Conservation (phyloP, 2,888 invertebrate genomes). For the Stomorhina lunata region DNA sequence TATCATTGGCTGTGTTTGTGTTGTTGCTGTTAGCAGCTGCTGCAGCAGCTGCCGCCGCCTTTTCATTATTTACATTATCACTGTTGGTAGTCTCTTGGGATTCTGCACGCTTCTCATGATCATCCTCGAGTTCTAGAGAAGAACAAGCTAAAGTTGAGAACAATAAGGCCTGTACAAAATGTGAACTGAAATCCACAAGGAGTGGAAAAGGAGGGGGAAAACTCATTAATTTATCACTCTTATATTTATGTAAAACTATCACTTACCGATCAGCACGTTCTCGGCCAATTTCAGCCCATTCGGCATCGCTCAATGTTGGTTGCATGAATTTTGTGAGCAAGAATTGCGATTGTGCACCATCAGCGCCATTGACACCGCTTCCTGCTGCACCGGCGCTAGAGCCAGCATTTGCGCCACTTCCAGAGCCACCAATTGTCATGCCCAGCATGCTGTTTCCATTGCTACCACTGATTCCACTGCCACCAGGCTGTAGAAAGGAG, state of each 20-base stretch:
- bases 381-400: constrained; percentile 68
- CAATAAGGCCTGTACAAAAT: constrained; percentile 86
- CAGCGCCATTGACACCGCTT: constrained; percentile 66
- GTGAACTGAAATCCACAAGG: constrained; percentile 78
- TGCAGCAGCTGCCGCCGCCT: constrained; percentile 65
- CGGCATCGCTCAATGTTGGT: constrained; percentile 81
- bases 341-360: constrained; percentile 75
- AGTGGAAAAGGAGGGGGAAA: too few relatives aligned
- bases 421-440: constrained; percentile 72
- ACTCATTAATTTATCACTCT: neutral
- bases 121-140: constrained; percentile 71
- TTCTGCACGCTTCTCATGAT: constrained; percentile 71
- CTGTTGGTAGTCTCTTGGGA: constrained; percentile 74
- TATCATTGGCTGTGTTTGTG: constrained; percentile 63
- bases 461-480: constrained; percentile 71
- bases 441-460: constrained; percentile 73
- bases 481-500: constrained; percentile 71
- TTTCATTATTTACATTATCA: constrained; percentile 79
- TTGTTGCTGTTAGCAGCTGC: constrained; percentile 64
- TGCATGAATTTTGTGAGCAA: constrained; percentile 81
- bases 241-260: neutral
- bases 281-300: constrained; percentile 82
- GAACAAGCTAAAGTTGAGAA: constrained; percentile 82
- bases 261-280: constrained; percentile 82
- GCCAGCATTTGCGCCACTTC: constrained; percentile 69